Percentiles rank a stretch among this genome's conserved stretches.
These are phyloP conservation scores for Stenodema calcarata DNA, from an alignment of 2,888 invertebrate genomes.

Conservation along the genomic window DNA sequence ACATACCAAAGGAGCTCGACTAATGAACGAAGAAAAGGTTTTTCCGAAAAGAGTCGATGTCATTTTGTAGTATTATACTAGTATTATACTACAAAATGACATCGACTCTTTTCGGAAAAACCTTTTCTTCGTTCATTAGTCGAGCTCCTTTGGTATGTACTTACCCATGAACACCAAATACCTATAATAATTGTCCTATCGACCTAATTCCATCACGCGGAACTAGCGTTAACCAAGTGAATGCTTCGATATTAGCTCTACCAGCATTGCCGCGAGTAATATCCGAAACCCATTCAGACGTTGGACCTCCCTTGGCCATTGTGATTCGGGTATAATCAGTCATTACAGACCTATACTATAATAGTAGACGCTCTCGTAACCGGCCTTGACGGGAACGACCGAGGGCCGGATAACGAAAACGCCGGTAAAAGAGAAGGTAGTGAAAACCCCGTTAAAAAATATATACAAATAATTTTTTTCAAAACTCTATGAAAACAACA, in stretches of 20 bases:
- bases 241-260: not conserved
- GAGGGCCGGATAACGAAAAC: no score
- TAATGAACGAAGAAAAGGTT: no score
- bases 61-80: not conserved
- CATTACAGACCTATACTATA: slow-evolving; percentile 28
- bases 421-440: no score
- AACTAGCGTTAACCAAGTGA: not conserved
- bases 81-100: not conserved
- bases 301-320: not conserved
- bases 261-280: not conserved
- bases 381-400: no score
- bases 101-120: not conserved
- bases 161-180: no score
- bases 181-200: no score
- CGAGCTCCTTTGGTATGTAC: no score
- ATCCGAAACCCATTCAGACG: not conserved
- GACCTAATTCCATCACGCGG: not conserved
- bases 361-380: not conserved
- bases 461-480: no score
- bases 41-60: not conserved
- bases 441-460: no score
- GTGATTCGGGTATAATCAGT: slow-evolving; percentile 10
- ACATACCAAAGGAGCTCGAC: no score
- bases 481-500: no score
- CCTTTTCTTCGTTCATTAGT: no score